Evolutionary conservation across 2,113 vertebrate genomes (phyloP), one percentile per base, ranked within the genome.

Genomic region (Malurus alboscapulatus): DNA sequence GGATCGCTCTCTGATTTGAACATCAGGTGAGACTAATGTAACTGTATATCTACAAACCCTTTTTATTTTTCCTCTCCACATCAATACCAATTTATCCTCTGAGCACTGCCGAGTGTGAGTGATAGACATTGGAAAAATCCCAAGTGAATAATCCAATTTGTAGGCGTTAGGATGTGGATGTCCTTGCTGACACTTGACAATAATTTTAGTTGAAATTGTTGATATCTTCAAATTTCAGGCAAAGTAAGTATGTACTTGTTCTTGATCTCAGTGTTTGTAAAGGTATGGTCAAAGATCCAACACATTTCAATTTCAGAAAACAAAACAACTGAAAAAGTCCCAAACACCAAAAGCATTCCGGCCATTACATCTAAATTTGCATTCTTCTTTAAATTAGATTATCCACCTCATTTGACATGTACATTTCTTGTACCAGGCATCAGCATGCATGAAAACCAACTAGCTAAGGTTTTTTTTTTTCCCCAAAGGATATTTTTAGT

Each of bases 301-400:
- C 74, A 30, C 21, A 29, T 63, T 30, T 87, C 25, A 14, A 4
- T 84, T 88, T 86, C 48, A 57, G 32, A 77, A 80, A 90, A 63
- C 10, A 68, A 79, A 88, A 83, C 8, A 86, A 55, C 38, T 68
- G 2, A 27, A 53, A 19, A 84, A 53, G 9, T 75, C 22, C 19
- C 24, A 57, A 61, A 69, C 21, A 76, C 24, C 3, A 2, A 75
- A 92, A 75, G 7, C 18, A 17, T 82, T 82, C 45, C 4, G 2
- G 8, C 24, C 36, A 44, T 82, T 85, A 7, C 8, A 26, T 9
- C 4, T 45, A 66, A 0, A 0, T 34, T 17, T 44, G 4, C 53
- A 55, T 74, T 87, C 54, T 50, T 66, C 34, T 74, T 19, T 66
- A 62, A 58, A 30, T 67, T 79, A 90, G 44, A 74, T 62, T 53